Base-by-base conservation (phyloP, 2,113 vertebrate genomes). In the Gavialis gangeticus region DNA sequence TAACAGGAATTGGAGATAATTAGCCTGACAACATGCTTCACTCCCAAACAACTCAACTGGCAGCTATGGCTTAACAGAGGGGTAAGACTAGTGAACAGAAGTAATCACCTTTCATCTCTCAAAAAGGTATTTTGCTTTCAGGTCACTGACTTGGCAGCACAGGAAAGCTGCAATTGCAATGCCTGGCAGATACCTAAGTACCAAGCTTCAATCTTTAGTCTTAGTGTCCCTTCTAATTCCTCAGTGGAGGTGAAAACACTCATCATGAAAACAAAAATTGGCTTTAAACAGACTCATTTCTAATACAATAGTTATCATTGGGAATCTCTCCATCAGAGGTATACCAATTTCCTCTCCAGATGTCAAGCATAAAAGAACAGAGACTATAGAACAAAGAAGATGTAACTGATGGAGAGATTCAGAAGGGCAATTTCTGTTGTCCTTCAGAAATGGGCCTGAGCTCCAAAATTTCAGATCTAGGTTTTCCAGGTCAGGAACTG, bases 1-100 rank as follows among this genome's bases (percentile, higher is more conserved):
- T 73, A 77, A 66, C 81, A 71, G 15, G 82, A 79, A 64, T 10
- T 58, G 82, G 37, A 80, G 89, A 92, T 92, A 94, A 95, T 94
- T 96, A 95, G 91, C 85, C 67, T 82, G 62, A 89, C 82, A 93
- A 87, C 63, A 79, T 87, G 66, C 91, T 94, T 91, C 85, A 91
- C 84, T 94, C 79, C 58, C 69, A 95, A 93, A 90, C 89, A 92
- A 81, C 89, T 92, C 93, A 87, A 92, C 16, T 94, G 94, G 91
- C 84, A 94, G 71, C 85, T 91, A 84, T 81, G 82, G 76, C 79
- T n/a, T 25, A 60, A 90, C 12, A 69, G 78, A 75, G 80, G 69
- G 73, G 19, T 9, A 64, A 90, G 80, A 60, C 64, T 6, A n/a
- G 18, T 89, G 88, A 84, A 92, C 87, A 58, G 14, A 16, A 19